Percentiles rank a stretch among this genome's conserved stretches.
Conservation (phyloP, 2,113 vertebrate genomes). For the Rhodinocichla rosea region DNA sequence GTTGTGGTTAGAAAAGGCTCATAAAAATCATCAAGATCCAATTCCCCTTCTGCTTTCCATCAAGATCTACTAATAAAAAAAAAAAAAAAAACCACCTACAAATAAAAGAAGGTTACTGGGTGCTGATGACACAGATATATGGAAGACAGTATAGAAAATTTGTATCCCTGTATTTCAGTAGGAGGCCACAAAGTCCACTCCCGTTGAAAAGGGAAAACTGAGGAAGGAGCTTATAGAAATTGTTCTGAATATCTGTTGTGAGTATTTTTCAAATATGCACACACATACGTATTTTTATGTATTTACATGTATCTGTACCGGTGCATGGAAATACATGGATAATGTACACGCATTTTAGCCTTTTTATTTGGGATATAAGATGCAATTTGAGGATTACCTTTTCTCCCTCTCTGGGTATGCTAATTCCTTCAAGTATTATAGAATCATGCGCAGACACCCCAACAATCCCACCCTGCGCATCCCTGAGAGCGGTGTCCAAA, state of each 20-base stretch:
- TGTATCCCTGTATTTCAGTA: background rate
- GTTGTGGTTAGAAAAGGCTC: background rate
- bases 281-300: background rate
- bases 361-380: background rate
- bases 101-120: background rate
- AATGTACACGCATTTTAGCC: background rate
- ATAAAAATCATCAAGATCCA: background rate
- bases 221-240: background rate
- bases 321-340: background rate
- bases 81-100: background rate
- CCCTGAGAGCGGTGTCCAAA: background rate
- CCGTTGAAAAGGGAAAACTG: background rate
- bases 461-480: background rate
- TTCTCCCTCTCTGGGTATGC: background rate
- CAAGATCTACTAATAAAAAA: background rate
- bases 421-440: background rate
- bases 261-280: background rate
- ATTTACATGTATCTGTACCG: background rate
- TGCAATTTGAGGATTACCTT: background rate
- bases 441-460: background rate
- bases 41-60: background rate
- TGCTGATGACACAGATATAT: background rate
- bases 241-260: background rate
- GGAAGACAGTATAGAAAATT: background rate
- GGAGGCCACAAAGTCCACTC: background rate